Percentiles rank a stretch among this genome's conserved stretches.
Evolutionary conservation across 2,888 invertebrate genomes (phyloP).

Genomic region (Formica aserva): DNA sequence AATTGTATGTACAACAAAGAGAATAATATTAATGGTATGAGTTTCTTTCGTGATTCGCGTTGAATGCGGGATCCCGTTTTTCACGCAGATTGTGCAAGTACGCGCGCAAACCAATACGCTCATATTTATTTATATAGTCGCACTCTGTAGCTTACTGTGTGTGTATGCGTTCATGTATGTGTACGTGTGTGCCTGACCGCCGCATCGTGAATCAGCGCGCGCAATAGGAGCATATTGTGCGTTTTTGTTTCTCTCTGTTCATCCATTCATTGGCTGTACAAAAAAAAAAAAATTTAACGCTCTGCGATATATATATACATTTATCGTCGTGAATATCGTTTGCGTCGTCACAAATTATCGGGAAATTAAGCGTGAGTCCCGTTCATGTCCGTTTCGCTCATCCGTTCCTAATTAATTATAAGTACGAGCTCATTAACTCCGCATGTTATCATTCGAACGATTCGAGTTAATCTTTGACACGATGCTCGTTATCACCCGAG

Average conservation of each 20-base stretch:
- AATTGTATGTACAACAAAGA: not conserved
- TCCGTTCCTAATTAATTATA: slow-evolving; percentile 46
- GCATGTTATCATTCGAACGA: slow-evolving; percentile 19
- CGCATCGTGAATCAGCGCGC: slow-evolving; percentile 69
- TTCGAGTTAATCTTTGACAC: slow-evolving; percentile 48
- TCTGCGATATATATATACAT: not conserved
- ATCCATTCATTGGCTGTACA: slow-evolving; percentile 67
- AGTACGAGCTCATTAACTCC: slow-evolving; percentile 39
- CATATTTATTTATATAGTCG: slow-evolving; percentile 71
- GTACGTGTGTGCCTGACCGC: slow-evolving; percentile 12
- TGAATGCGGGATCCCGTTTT: slow-evolving; percentile 32
- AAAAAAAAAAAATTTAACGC: slow-evolving; percentile 51
- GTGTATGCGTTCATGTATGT: not conserved
- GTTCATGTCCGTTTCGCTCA: not conserved
- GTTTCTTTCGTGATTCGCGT: slow-evolving; percentile 19
- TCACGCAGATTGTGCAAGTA: not conserved
- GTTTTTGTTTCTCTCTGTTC: slow-evolving; percentile 70
- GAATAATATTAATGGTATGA: not conserved
- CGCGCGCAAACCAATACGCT: slow-evolving; percentile 60
- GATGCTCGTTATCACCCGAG: slow-evolving; percentile 25
- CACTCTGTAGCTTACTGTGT: slow-evolving; percentile 48
- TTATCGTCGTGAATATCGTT: slow-evolving; percentile 50
- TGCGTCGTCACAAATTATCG: slow-evolving; percentile 55
- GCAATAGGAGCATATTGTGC: slow-evolving; percentile 62
- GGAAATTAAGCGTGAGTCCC: slow-evolving; percentile 51